These are phyloP conservation scores for Eueremaeus valkanovi DNA, from an alignment of 2,888 invertebrate genomes.

Conservation along the genomic window DNA sequence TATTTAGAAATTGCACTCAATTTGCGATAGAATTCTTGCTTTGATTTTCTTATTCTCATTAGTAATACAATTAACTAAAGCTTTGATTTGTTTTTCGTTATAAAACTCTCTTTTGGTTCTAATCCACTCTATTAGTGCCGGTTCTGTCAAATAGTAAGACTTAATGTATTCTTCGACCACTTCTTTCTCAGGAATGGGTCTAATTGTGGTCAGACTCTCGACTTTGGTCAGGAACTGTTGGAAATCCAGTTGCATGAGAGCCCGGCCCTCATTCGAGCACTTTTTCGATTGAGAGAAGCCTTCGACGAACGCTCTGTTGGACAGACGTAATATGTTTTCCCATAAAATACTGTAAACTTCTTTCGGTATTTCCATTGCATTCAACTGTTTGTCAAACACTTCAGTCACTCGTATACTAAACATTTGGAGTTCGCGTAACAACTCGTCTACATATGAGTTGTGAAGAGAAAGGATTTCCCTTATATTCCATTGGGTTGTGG, in stretches of 20 bases:
- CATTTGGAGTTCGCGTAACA: slow-evolving; percentile 57
- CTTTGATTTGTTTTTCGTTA: slow-evolving; percentile 76
- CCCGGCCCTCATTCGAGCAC: slow-evolving; percentile 92
- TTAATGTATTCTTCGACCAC: slow-evolving; percentile 94
- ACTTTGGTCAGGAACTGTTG: slow-evolving; percentile 86
- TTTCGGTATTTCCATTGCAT: slow-evolving; percentile 63
- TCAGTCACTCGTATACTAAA: slow-evolving; percentile 72
- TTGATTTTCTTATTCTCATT: slow-evolving; percentile 81
- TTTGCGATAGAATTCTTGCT: slow-evolving; percentile 67
- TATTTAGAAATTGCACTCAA: slow-evolving; percentile 57
- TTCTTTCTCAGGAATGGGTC: slow-evolving; percentile 75
- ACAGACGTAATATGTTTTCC: slow-evolving; percentile 79
- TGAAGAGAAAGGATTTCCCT: slow-evolving; percentile 87
- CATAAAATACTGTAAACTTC: slow-evolving; percentile 70
- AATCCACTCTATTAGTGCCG: slow-evolving; percentile 82
- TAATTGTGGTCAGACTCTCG: slow-evolving; percentile 70
- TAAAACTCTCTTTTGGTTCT: slow-evolving; percentile 84
- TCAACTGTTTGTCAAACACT: slow-evolving; percentile 57
- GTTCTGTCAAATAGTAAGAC: slow-evolving; percentile 88
- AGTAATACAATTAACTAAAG: slow-evolving; percentile 77
- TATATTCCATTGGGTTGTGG: slow-evolving; percentile 79
- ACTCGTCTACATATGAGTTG: slow-evolving; percentile 68
- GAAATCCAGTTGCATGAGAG: slow-evolving; percentile 96
- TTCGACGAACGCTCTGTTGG: slow-evolving; percentile 84
- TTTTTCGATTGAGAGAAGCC: slow-evolving; percentile 85